Conservation (phyloP, 2,113 vertebrate species). For the Microcebus lehilahytsara region DNA sequence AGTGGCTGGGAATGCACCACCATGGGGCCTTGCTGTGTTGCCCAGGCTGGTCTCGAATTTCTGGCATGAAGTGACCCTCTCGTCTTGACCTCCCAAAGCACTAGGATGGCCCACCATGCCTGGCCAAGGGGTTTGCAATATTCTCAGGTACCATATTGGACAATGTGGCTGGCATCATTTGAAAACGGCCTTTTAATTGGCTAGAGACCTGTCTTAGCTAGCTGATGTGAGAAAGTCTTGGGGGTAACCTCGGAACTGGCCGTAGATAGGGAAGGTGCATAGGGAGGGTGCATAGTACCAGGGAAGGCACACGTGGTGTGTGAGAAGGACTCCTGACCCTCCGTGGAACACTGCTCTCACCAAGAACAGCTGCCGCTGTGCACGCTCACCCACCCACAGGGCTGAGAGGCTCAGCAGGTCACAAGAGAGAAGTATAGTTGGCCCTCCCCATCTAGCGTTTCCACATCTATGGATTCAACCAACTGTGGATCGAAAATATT, state of each 20-base stretch:
- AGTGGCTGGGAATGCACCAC: too few relatives aligned
- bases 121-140: not conserved
- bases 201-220: not conserved
- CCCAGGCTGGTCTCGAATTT: too few relatives aligned
- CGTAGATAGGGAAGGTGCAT: not conserved
- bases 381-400: not conserved
- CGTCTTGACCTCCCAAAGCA: too few relatives aligned
- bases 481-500: too few relatives aligned
- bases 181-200: not conserved
- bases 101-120: too few relatives aligned
- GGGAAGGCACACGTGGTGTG: not conserved
- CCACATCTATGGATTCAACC: too few relatives aligned
- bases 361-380: not conserved
- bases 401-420: not conserved
- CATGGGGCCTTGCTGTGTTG: too few relatives aligned
- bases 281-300: not conserved
- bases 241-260: not conserved
- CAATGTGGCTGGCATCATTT: not conserved
- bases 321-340: not conserved
- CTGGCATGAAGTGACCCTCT: too few relatives aligned
- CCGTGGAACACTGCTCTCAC: not conserved
- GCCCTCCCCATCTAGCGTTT: too few relatives aligned
- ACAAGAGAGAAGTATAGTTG: not conserved
- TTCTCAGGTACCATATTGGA: not conserved
- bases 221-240: not conserved